These are phyloP conservation scores for Eilema caniola DNA, from an alignment of 2,888 invertebrate genomes.

Conservation along the genomic window DNA sequence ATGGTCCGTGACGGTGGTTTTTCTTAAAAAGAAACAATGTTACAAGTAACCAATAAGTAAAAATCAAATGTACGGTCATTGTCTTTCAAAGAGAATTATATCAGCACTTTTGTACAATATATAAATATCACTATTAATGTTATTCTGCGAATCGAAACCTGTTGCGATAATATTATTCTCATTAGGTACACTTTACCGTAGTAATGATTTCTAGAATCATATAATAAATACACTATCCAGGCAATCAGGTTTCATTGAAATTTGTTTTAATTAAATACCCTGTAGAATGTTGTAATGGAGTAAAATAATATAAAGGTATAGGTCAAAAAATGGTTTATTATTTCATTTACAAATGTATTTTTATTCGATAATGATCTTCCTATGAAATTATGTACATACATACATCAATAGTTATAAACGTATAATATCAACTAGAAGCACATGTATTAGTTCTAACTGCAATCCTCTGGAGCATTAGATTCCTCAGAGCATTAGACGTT, in stretches of 20 bases:
- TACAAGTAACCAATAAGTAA: neutral
- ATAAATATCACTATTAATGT: neutral
- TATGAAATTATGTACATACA: neutral
- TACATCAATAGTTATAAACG: neutral
- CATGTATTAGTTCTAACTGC: slow-evolving; percentile 20
- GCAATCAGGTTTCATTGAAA: neutral
- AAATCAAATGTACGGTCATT: neutral
- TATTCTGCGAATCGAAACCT: neutral
- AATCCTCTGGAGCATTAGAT: slow-evolving; percentile 61
- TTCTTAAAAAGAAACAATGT: neutral
- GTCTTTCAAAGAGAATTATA: neutral
- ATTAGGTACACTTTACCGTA: neutral
- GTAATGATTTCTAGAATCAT: slow-evolving; percentile 3
- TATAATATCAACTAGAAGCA: slow-evolving; percentile 8
- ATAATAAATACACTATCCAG: neutral
- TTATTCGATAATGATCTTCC: neutral
- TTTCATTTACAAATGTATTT: neutral
- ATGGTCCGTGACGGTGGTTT: neutral
- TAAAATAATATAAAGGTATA: neutral
- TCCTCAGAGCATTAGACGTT: slow-evolving; percentile 83
- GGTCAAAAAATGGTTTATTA: neutral
- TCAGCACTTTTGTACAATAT: neutral
- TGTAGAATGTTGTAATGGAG: neutral
- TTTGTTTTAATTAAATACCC: slow-evolving; percentile 3
- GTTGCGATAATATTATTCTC: neutral